Evolutionary conservation across 2,113 vertebrate genomes (phyloP), one percentile per base, ranked within the genome.

Genomic region (Sebastes schlegelii): DNA sequence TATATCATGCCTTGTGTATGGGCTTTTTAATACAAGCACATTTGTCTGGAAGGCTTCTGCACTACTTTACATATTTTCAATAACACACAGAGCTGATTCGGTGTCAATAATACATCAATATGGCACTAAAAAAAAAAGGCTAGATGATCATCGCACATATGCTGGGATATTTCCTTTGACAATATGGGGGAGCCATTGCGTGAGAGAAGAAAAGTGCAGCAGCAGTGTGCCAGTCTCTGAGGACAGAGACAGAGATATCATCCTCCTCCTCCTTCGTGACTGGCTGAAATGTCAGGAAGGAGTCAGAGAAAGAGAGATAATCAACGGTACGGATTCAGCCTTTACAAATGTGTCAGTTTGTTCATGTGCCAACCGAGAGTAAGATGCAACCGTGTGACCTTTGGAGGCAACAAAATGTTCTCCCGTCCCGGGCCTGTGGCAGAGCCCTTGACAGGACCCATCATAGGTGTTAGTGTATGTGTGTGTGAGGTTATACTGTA

Each of bases 281-380:
- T 51, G 57, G 81, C 81, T 88, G 79, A 94, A 95, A 95, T 94
- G 92, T 94, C 93, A 95, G 77, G 52, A 83, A 86, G 87, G 91
- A 92, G 90, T 91, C 90, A 85, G 90, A 86, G 60, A 87, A 81
- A 86, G 88, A 77, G 75, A 92, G 86, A 83, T 88, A 92, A 93
- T 94, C 87, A 82, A 88, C 79, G 14, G 64, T 74, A 89, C 9
- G n/a, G 68, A 88, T 90, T 86, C 90, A 87, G 88, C 84, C 80
- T 84, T 88, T 89, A 83, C 86, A 90, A 90, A 92, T 87, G 80
- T 86, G 89, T 81, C 90, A 81, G 88, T 88, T 93, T 90, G 91
- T 83, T 92, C 85, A 64, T 43, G 82, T 54, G 86, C 83, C 87
- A 85, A 51, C 57, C 82, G 81, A 79, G 80, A 93, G 72, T 79